Percentiles rank a stretch among this genome's conserved stretches.
Evolutionary conservation across 2,113 vertebrate genomes (phyloP).

Genomic region (Sebastes schlegelii): DNA sequence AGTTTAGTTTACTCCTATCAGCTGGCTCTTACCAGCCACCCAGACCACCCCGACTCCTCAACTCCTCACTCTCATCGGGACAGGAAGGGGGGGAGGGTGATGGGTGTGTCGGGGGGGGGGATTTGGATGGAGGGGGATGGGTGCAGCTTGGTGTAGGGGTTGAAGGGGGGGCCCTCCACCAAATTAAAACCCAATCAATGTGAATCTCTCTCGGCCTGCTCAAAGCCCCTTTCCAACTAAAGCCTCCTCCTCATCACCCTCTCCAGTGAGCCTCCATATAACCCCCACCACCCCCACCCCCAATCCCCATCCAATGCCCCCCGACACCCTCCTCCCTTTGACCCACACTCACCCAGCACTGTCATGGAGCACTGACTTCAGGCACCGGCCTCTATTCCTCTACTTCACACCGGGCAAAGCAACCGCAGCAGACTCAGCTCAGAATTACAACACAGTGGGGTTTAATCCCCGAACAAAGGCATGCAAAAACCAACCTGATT

Average conservation of each 20-base stretch:
- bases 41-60: slow-evolving; percentile 76
- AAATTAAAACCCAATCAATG: slow-evolving; percentile 81
- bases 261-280: neutral
- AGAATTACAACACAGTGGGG: slow-evolving; percentile 39
- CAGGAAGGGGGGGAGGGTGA: slow-evolving; percentile 31
- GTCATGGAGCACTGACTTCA: slow-evolving; percentile 44
- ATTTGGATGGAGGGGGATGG: slow-evolving; percentile 44
- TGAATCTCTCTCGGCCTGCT: slow-evolving; percentile 51
- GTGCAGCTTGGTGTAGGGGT: slow-evolving; percentile 40
- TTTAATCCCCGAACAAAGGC: slow-evolving; percentile 38
- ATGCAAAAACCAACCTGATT: slow-evolving; percentile 32
- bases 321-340: slow-evolving; percentile 16
- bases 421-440: slow-evolving; percentile 17
- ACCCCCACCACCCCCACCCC: neutral
- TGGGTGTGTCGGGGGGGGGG: neutral
- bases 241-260: slow-evolving; percentile 35
- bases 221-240: slow-evolving; percentile 65
- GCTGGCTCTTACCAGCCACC: slow-evolving; percentile 68
- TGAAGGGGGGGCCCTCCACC: slow-evolving; percentile 52
- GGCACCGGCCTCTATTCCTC: slow-evolving; percentile 48
- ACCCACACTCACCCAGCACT: slow-evolving; percentile 44
- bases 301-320: slow-evolving; percentile 7
- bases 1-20: slow-evolving; percentile 79
- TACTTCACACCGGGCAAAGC: slow-evolving; percentile 8
- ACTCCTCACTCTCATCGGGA: slow-evolving; percentile 54